phyloP scores from a whole-genome alignment of 64 coral and sea anemone genomes.

The Stylophora pistillata region DNA sequence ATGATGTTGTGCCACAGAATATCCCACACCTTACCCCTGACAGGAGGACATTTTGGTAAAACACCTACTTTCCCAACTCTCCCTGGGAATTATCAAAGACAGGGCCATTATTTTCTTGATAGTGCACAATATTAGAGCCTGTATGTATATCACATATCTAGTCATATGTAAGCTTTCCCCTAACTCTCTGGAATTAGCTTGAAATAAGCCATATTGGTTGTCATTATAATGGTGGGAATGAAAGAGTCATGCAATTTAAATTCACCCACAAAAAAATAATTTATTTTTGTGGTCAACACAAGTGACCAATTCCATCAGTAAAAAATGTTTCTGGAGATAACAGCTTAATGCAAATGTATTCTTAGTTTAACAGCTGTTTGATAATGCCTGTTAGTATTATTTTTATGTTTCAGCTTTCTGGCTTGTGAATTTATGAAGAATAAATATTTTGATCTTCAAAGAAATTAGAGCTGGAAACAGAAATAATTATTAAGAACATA shows the following conservation, averaged over 20 bases:
- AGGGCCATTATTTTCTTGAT: too few species aligned
- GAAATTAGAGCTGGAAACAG: too few species aligned
- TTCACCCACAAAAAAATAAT: conserved; percentile 6
- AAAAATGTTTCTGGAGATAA: neutral
- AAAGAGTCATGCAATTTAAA: neutral
- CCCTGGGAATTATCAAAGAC: too few species aligned
- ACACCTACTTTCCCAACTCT: too few species aligned
- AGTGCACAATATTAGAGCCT: neutral
- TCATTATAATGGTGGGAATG: neutral
- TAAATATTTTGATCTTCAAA: too few species aligned
- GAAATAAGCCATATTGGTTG: neutral
- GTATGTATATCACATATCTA: neutral
- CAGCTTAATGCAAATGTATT: neutral
- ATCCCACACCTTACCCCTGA: too few species aligned
- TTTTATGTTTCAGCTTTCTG: neutral
- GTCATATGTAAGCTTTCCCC: neutral
- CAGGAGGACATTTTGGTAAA: too few species aligned
- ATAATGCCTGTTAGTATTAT: neutral
- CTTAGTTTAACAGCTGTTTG: neutral
- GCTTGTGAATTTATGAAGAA: too few species aligned
- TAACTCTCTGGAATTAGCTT: neutral
- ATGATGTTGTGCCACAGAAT: too few species aligned
- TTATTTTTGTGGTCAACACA: conserved; percentile 20
- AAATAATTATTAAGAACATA: too few species aligned
- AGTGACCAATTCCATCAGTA: neutral